These are phyloP conservation scores for Sialis fuliginosa DNA, from an alignment of 2,888 invertebrate species.

Conservation along the genomic window DNA sequence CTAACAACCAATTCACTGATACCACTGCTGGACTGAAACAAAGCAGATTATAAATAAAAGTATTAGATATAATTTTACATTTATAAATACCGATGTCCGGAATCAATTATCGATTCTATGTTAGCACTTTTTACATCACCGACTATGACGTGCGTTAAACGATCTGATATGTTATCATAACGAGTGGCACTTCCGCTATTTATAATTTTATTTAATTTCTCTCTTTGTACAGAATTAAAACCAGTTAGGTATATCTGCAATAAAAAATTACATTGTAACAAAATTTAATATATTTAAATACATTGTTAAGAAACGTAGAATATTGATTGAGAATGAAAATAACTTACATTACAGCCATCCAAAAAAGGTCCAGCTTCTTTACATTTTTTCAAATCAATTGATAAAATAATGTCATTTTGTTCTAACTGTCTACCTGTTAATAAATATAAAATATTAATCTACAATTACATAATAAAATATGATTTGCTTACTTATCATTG, in stretches of 20 bases:
- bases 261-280: constrained; percentile 16
- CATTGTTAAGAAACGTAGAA: no score
- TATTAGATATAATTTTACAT: neutral
- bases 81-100: constrained; percentile 10
- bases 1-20: constrained; percentile 54
- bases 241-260: constrained; percentile 48
- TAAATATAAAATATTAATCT: neutral
- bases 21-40: constrained; percentile 39
- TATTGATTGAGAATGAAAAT: no score
- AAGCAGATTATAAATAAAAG: neutral
- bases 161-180: constrained; percentile 54
- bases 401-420: constrained; percentile 14
- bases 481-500: neutral
- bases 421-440: no score
- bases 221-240: constrained; percentile 39
- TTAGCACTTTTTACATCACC: constrained; percentile 36
- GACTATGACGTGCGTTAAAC: constrained; percentile 65
- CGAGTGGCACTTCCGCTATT: constrained; percentile 72
- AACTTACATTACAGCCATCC: constrained; percentile 70
- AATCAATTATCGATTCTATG: constrained; percentile 20
- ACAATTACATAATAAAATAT: neutral
- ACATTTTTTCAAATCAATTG: constrained; percentile 43
- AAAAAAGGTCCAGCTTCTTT: constrained; percentile 65
- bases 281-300: neutral
- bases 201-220: constrained; percentile 49